These are phyloP conservation scores for Ptilonorhynchus violaceus DNA, from an alignment of 2,113 vertebrate genomes.

Conservation along the genomic window DNA sequence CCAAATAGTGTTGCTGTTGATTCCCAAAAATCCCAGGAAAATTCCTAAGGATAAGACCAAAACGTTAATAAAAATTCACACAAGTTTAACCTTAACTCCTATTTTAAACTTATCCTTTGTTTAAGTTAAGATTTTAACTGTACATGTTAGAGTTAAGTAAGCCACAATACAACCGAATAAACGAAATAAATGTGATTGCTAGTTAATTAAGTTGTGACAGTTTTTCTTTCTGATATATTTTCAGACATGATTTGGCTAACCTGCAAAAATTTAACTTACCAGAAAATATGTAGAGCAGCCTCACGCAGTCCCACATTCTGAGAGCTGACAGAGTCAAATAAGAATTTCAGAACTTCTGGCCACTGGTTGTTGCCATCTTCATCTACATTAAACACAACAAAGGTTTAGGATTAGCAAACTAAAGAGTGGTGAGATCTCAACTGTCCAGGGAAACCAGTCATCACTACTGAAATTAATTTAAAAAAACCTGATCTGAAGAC, in stretches of 20 bases:
- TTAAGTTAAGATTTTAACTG: neutral
- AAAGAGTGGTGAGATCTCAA: neutral
- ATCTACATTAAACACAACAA: conserved; percentile 72
- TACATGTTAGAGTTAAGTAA: neutral
- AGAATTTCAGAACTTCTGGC: conserved; percentile 95
- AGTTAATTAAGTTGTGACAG: neutral
- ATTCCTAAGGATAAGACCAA: conserved; percentile 80
- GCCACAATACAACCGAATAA: neutral
- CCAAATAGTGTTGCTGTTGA: conserved; percentile 97
- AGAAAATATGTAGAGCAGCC: conserved; percentile 97
- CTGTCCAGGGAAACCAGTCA: neutral
- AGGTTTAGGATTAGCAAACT: neutral
- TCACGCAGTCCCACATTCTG: conserved; percentile 88
- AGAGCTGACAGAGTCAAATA: conserved; percentile 96
- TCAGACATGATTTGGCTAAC: neutral
- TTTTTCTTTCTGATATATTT: neutral
- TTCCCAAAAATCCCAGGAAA: conserved; percentile 99
- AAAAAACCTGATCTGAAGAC: neutral
- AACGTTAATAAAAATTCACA: neutral
- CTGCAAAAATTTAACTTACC: conserved; percentile 69
- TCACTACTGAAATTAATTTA: neutral
- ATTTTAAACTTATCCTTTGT: neutral
- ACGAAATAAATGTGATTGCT: neutral
- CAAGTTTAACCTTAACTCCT: neutral
- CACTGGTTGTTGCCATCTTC: conserved; percentile 98